These are phyloP conservation scores for Bellardia bayeri DNA, from an alignment of 2,888 invertebrate genomes.

Conservation along the genomic window DNA sequence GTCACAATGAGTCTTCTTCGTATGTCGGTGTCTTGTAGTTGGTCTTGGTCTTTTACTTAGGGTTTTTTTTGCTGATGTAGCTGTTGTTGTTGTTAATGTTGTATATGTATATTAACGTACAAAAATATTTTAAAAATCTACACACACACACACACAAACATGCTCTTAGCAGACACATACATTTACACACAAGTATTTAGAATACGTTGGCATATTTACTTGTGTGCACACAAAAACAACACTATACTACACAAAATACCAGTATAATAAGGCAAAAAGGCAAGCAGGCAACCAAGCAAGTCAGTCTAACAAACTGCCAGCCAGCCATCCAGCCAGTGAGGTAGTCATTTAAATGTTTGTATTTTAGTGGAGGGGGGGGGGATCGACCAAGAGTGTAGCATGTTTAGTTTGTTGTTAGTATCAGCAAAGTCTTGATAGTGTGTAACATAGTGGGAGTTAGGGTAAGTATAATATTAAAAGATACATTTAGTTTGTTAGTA, in stretches of 20 bases:
- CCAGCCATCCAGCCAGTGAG: neutral
- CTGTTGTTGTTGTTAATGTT: neutral
- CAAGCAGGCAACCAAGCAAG: slow-evolving; percentile 37
- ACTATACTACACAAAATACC: slow-evolving; percentile 42
- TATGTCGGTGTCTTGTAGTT: slow-evolving; percentile 69
- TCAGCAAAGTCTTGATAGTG: slow-evolving; percentile 10
- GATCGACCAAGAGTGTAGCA: slow-evolving; percentile 5
- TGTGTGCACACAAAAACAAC: slow-evolving; percentile 54
- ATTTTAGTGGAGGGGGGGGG: neutral
- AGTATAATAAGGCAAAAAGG: slow-evolving; percentile 69
- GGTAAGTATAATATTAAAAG: slow-evolving; percentile 32
- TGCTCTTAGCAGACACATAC: neutral
- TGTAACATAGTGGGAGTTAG: slow-evolving; percentile 11
- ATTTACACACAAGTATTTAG: slow-evolving; percentile 2
- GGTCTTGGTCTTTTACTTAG: slow-evolving; percentile 72
- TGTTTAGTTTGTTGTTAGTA: slow-evolving; percentile 26
- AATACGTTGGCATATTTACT: slow-evolving; percentile 73
- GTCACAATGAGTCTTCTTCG: slow-evolving; percentile 72
- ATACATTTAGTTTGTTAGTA: slow-evolving; percentile 36
- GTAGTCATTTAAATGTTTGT: neutral
- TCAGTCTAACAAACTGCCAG: neutral
- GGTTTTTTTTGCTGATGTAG: slow-evolving; percentile 37
- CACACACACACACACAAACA: slow-evolving; percentile 26
- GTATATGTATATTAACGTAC: slow-evolving; percentile 16
- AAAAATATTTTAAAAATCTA: slow-evolving; percentile 49